These are phyloP conservation scores for Dermochelys coriacea DNA, from an alignment of 2,797 vertebrate species.

Conservation along the genomic window DNA sequence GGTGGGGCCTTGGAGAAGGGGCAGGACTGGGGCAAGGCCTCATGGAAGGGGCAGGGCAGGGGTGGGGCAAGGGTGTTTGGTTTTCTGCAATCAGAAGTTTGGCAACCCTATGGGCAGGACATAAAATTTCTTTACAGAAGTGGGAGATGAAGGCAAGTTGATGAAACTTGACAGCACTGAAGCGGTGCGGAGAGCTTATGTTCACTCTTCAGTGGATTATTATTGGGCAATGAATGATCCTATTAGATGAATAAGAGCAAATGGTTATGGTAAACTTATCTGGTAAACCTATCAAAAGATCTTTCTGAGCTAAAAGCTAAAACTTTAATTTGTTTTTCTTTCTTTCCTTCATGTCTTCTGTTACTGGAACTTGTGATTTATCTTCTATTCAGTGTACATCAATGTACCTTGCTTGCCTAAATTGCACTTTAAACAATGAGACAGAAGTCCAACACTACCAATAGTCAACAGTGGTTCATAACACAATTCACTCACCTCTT, in stretches of 20 bases:
- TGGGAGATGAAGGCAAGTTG: background rate
- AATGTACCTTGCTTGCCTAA: slow-evolving; percentile 13
- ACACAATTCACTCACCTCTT: slow-evolving; percentile 4
- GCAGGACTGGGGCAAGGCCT: no score
- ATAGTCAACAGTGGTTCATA: slow-evolving; percentile 1
- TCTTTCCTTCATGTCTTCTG: slow-evolving; percentile 35
- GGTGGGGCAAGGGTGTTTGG: no score
- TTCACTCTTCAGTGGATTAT: background rate
- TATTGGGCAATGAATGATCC: background rate
- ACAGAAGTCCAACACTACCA: background rate
- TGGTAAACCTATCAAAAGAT: background rate
- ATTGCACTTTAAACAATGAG: background rate
- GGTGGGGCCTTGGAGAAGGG: no score
- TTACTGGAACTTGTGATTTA: slow-evolving; percentile 14
- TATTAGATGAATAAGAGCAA: slow-evolving; percentile 7
- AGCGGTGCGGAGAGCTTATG: slow-evolving; percentile 6
- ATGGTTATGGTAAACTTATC: background rate
- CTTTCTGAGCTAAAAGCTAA: background rate
- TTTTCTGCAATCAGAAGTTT: no score
- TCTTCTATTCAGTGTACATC: slow-evolving; percentile 16
- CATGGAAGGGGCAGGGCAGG: no score
- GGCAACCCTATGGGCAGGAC: background rate
- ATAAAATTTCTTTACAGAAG: background rate
- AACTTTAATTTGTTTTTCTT: background rate
- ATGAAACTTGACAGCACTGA: background rate